Evolutionary conservation across 2,113 vertebrate species (phyloP).

Genomic region (Psettodes erumei): DNA sequence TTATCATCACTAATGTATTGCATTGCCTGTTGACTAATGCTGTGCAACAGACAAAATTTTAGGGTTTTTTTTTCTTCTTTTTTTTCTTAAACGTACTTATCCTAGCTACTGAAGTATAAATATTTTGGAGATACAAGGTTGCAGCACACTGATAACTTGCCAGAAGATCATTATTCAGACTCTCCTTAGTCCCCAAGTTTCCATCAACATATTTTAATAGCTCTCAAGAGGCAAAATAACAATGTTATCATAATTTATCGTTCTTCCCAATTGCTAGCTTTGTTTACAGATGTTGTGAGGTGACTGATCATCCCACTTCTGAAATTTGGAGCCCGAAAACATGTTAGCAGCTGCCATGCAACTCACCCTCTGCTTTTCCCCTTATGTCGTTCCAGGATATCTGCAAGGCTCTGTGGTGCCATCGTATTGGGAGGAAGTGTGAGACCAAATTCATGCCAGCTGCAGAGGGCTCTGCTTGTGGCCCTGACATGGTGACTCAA

Average conservation of each 20-base stretch:
- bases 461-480: conserved; percentile 90
- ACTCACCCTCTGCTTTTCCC: conserved; percentile 7
- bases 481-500: conserved; percentile 87
- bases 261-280: conserved; percentile 28
- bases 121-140: conserved; percentile 43
- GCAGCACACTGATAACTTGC: conserved; percentile 24
- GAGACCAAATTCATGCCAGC: conserved; percentile 96
- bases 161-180: conserved; percentile 53
- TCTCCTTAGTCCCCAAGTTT: conserved; percentile 36
- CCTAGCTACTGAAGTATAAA: conserved; percentile 60
- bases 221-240: conserved; percentile 47
- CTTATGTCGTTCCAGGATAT: conserved; percentile 84
- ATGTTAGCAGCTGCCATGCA: neutral
- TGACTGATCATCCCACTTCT: conserved; percentile 6
- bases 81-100: conserved; percentile 26
- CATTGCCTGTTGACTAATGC: conserved; percentile 7
- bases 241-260: conserved; percentile 34
- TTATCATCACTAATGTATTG: neutral
- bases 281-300: conserved; percentile 45
- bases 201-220: conserved; percentile 44
- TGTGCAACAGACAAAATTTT: conserved; percentile 1
- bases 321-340: conserved; percentile 17
- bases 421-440: conserved; percentile 91
- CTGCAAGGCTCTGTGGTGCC: conserved; percentile 95
- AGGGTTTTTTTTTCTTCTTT: neutral